Conservation (phyloP, 2,888 invertebrate species). For the Papilio gigon region DNA sequence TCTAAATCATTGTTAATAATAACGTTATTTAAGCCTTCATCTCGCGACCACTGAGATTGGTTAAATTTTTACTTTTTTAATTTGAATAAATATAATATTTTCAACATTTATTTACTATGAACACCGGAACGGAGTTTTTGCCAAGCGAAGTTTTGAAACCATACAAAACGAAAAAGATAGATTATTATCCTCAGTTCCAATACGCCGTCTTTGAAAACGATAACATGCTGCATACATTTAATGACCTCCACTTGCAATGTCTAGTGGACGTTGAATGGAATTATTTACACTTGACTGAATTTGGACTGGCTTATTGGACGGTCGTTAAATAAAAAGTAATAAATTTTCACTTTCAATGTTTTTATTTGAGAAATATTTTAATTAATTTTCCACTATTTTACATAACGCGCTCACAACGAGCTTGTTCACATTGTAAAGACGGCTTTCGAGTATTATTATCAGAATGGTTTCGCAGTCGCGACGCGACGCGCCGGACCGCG, state of each 20-base stretch:
- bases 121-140: neutral
- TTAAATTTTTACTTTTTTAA: neutral
- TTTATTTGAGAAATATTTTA: constrained; percentile 15
- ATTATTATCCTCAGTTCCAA: neutral
- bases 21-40: neutral
- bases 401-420: constrained; percentile 13
- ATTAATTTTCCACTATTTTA: constrained; percentile 18
- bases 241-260: neutral
- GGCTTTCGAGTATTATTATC: constrained; percentile 38
- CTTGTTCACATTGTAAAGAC: constrained; percentile 37
- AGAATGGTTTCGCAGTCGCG: constrained; percentile 33
- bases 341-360: constrained; percentile 9
- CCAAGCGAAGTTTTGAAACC: neutral
- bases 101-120: neutral
- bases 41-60: neutral
- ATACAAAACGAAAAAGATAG: neutral
- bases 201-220: neutral
- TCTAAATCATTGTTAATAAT: constrained; percentile 1
- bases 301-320: neutral
- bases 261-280: neutral
- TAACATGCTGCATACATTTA: neutral
- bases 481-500: constrained; percentile 27
- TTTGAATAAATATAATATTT: neutral
- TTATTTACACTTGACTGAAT: neutral
- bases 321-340: neutral